Conservation (phyloP, 2,888 invertebrate species). For the Pharmacophagus antenor region DNA sequence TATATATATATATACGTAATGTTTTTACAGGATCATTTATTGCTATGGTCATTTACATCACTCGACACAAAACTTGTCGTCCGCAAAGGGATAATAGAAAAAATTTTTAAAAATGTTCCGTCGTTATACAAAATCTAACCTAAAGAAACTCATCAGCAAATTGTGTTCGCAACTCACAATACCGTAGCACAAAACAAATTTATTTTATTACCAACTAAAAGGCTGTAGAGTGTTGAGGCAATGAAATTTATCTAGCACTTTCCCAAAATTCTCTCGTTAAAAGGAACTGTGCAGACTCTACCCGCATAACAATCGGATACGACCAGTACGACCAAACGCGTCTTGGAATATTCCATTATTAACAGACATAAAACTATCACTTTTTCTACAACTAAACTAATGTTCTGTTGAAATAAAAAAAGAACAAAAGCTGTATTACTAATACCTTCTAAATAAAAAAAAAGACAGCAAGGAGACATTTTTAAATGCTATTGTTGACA, state of each 20-base stretch:
- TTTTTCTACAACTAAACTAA: too few species aligned
- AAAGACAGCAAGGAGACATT: too few species aligned
- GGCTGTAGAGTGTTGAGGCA: neutral
- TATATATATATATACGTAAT: too few species aligned
- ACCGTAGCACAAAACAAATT: conserved; percentile 9
- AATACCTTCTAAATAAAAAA: too few species aligned
- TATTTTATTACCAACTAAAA: conserved; percentile 17
- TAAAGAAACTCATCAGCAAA: neutral
- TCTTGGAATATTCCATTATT: neutral
- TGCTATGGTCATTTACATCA: too few species aligned
- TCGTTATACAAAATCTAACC: neutral
- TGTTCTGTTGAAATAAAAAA: too few species aligned
- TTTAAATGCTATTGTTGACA: too few species aligned
- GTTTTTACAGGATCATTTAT: too few species aligned
- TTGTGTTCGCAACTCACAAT: neutral
- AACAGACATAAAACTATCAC: neutral
- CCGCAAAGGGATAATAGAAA: neutral
- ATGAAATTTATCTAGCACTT: conserved; percentile 12
- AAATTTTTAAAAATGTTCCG: neutral
- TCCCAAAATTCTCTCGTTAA: neutral
- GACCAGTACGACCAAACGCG: neutral
- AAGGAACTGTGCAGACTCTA: conserved; percentile 6
- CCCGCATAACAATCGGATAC: conserved; percentile 11
- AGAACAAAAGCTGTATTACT: too few species aligned
- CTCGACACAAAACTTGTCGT: too few species aligned